A percentile compares a stretch with the other conserved stretches of the same genome.
Conservation (phyloP, 1,140 invertebrate species). For the Pseudomyrmex sp. region DNA sequence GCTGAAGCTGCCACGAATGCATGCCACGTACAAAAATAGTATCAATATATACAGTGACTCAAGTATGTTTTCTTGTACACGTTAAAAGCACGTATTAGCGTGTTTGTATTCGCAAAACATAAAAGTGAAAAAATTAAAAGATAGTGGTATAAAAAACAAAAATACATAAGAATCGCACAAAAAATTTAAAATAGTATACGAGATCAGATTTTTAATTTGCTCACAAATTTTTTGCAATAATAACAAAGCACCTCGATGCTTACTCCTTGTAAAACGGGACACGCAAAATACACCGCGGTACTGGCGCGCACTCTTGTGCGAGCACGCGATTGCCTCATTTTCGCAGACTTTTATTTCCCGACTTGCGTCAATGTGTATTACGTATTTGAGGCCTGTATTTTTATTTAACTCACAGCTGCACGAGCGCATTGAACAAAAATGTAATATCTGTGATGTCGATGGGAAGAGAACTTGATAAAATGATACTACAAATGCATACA, state of each 20-base stretch:
- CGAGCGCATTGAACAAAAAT: slow-evolving; percentile 14
- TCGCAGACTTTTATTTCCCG: slow-evolving; percentile 43
- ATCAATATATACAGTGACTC: slow-evolving; percentile 49
- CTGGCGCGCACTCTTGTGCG: slow-evolving; percentile 16
- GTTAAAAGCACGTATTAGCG: slow-evolving; percentile 6
- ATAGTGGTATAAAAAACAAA: no score
- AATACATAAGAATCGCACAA: no score
- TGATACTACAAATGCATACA: slow-evolving; percentile 4
- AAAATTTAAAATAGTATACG: no score
- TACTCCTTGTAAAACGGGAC: background rate
- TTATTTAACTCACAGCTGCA: slow-evolving; percentile 28
- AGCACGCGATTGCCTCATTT: slow-evolving; percentile 62
- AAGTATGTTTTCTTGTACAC: slow-evolving; percentile 5
- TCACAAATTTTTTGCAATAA: slow-evolving; percentile 7
- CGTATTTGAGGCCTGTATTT: slow-evolving; percentile 18
- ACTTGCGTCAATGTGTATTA: slow-evolving; percentile 65
- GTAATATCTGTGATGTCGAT: background rate
- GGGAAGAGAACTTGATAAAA: background rate
- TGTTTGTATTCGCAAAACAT: background rate
- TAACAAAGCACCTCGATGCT: background rate
- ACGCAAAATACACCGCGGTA: slow-evolving; percentile 26
- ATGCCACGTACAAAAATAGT: slow-evolving; percentile 71
- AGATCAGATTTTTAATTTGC: background rate
- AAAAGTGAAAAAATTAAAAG: no score
- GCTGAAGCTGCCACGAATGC: slow-evolving; percentile 35